These are phyloP conservation scores for Peromyscus aztecus DNA, from an alignment of 2,797 vertebrate species.

Conservation along the genomic window DNA sequence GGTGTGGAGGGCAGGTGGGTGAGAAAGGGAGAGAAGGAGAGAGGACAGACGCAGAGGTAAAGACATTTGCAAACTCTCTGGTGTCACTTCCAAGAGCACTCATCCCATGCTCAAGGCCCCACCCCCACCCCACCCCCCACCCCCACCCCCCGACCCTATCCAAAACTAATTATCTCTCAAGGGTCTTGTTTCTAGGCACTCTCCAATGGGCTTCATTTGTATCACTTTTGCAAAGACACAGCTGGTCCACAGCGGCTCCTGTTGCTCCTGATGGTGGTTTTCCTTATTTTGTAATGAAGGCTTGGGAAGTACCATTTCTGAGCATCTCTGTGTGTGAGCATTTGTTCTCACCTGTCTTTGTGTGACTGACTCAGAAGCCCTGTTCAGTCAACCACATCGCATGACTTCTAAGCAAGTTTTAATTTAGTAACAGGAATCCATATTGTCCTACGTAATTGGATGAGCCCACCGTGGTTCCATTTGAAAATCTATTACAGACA, in stretches of 20 bases:
- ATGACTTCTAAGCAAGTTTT: conserved; percentile 66
- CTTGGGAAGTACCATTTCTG: not conserved
- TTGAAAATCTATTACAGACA: conserved; percentile 30
- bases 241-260: not conserved
- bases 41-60: too few relatives aligned
- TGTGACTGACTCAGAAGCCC: conserved; percentile 18
- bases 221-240: not conserved
- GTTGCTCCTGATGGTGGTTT: not conserved
- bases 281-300: not conserved
- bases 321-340: not conserved
- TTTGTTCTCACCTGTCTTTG: conserved; percentile 57
- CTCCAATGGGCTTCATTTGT: not conserved
- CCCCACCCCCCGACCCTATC: not conserved
- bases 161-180: not conserved
- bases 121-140: not conserved
- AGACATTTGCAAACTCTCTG: not conserved
- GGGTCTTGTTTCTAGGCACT: not conserved
- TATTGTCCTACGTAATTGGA: conserved; percentile 43
- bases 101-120: not conserved
- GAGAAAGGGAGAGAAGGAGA: not conserved
- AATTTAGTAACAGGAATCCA: conserved; percentile 54
- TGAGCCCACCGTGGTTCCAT: not conserved
- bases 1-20: too few relatives aligned
- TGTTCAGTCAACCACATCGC: conserved; percentile 23
- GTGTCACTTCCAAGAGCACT: not conserved